Evolutionary conservation across 1,140 invertebrate species (phyloP).

Genomic region (Delia radicum): DNA sequence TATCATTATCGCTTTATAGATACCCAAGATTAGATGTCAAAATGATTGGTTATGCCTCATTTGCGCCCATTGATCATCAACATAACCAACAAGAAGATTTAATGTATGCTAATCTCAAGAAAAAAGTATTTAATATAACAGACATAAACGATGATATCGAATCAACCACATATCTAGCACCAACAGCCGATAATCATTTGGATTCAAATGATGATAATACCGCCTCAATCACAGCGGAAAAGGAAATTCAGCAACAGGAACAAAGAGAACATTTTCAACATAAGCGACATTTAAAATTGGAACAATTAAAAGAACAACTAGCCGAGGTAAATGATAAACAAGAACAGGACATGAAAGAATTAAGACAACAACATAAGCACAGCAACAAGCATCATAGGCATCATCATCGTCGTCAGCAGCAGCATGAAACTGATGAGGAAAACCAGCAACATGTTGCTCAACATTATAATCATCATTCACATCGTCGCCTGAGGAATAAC

Average conservation of each 20-base stretch:
- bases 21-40: conserved; percentile 48
- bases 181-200: conserved; percentile 43
- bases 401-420: background rate
- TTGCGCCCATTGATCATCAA: conserved; percentile 30
- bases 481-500: background rate
- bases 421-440: too few species aligned
- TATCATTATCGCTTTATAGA: conserved; percentile 29
- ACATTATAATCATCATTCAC: background rate
- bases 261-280: conserved; percentile 30
- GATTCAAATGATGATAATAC: conserved; percentile 34
- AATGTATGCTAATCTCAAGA: conserved; percentile 28
- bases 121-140: conserved; percentile 28
- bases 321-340: background rate
- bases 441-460: background rate
- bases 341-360: background rate
- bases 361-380: background rate
- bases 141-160: conserved; percentile 29
- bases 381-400: conserved; percentile 2
- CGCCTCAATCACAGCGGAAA: background rate
- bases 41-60: conserved; percentile 34
- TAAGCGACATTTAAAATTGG: conserved; percentile 30
- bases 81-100: conserved; percentile 26
- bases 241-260: background rate
- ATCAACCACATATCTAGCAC: conserved; percentile 41
- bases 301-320: conserved; percentile 10